Base-by-base conservation (phyloP, 2,113 vertebrate genomes). In the Menidia beryllina region DNA sequence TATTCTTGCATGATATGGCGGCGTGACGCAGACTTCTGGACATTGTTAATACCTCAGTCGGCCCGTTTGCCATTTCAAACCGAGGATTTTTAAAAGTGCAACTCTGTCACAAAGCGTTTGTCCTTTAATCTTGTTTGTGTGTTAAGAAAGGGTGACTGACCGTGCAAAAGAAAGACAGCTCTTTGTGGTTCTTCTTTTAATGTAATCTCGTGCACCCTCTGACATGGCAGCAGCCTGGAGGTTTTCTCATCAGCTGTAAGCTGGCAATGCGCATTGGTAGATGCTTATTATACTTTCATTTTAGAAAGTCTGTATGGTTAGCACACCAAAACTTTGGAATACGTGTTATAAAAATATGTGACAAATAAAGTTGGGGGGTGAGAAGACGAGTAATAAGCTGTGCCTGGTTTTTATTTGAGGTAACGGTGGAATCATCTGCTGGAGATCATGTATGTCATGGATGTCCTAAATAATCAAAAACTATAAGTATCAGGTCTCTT, bases 271-370 rank as follows among this genome's bases (percentile, higher is more conserved):
- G 24, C 61, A 1, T 55, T 72, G 27, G 1, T 66, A 60, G 27
- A 58, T 71, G 30, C 6, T 64, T 36, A 34, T 39, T 13, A 51
- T 55, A 51, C 81, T 82, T 82, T 83, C 62, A 85, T 87, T 86
- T 80, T 79, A 66, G 69, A 86, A 90, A 88, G 80, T 79, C 30
- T 57, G 30, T 3, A 7, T 41, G 47, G 26, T 69, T 68, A 68
- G 38, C 13, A 58, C 57, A 51, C 38, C 25, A 0, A 15, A 25
- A 11, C 13, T 50, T 69, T 57, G 0, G 55, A 23, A 47, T 30
- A 1, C 62, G 43, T 47, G 30, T 26, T 38, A 2, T 59, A 36
- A n/a, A 65, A 70, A 54, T 49, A 10, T n/a, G 19, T 65, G 2
- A 55, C 25, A 0, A 77, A 73, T 72, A 68, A 81, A 87, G 17